Conservation (phyloP, 2,797 vertebrate genomes). For the Chelon auratus region DNA sequence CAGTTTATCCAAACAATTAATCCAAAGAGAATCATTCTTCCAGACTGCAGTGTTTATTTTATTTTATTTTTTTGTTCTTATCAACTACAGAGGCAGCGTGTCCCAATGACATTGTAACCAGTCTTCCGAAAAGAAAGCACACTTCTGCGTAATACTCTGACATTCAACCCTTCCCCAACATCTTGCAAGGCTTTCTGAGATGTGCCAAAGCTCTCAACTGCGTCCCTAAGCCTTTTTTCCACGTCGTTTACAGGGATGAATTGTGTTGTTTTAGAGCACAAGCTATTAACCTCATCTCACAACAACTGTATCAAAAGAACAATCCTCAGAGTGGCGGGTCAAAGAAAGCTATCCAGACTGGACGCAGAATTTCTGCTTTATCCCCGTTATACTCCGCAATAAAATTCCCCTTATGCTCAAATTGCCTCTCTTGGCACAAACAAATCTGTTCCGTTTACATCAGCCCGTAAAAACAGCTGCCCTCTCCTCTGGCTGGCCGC, state of each 20-base stretch:
- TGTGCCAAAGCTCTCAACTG: slow-evolving; percentile 38
- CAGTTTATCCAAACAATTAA: neutral
- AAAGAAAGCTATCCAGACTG: too few species aligned
- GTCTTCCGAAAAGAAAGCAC: slow-evolving; percentile 9
- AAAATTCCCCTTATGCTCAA: slow-evolving; percentile 9
- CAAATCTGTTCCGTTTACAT: slow-evolving; percentile 20
- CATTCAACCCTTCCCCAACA: slow-evolving; percentile 38
- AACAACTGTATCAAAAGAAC: slow-evolving; percentile 1
- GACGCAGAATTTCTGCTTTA: neutral
- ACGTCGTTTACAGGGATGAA: slow-evolving; percentile 29
- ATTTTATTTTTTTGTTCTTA: neutral
- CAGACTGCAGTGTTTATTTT: neutral
- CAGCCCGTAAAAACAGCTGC: slow-evolving; percentile 22
- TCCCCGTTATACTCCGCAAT: slow-evolving; percentile 9
- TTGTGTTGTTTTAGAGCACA: slow-evolving; percentile 9
- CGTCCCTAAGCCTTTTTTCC: slow-evolving; percentile 28
- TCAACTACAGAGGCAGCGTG: slow-evolving; percentile 7
- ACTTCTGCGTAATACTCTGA: slow-evolving; percentile 8
- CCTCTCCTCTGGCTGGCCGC: slow-evolving; percentile 24
- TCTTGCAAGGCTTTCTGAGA: slow-evolving; percentile 49
- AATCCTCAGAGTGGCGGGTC: neutral
- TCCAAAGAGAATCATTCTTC: slow-evolving; percentile 1
- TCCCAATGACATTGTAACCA: slow-evolving; percentile 8
- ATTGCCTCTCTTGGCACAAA: slow-evolving; percentile 23
- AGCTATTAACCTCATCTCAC: slow-evolving; percentile 21